Evolutionary conservation across 2,113 vertebrate genomes (phyloP).

Genomic region (Onychostoma macrolepis): DNA sequence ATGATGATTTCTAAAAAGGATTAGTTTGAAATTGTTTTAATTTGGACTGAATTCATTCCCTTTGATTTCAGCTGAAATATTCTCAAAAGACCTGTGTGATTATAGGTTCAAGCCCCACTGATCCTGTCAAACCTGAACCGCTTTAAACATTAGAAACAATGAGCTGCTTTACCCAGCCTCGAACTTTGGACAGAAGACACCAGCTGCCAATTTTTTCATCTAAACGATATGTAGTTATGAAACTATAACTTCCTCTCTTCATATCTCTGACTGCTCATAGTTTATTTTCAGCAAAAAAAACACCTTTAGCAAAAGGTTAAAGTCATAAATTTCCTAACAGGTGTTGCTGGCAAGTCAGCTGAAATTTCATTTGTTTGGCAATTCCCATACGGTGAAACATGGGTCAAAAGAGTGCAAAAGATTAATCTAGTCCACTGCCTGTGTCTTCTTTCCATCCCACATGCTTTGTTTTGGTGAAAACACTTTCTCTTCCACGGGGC

Average conservation of each 20-base stretch:
- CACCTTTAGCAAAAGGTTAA: not conserved
- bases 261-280: not conserved
- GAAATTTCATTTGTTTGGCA: not conserved
- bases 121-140: slow-evolving; percentile 16
- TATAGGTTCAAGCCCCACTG: slow-evolving; percentile 14
- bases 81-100: not conserved
- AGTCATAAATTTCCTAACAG: not conserved
- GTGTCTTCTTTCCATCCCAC: not conserved
- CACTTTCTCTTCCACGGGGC: not conserved
- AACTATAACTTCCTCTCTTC: not conserved
- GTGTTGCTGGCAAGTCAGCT: not conserved
- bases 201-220: not conserved
- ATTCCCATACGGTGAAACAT: not conserved
- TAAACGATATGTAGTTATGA: not conserved
- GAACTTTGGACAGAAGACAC: not conserved
- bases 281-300: not conserved
- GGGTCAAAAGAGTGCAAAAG: not conserved
- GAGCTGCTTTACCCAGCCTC: not conserved
- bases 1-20: not conserved
- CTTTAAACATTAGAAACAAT: slow-evolving; percentile 39
- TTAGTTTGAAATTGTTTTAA: slow-evolving; percentile 2
- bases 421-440: not conserved
- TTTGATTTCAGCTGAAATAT: slow-evolving; percentile 7
- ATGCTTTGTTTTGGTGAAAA: slow-evolving; percentile 16
- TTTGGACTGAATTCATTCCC: not conserved